Evolutionary conservation across 2,797 vertebrate genomes (phyloP).

Genomic region (Trematomus bernacchii): DNA sequence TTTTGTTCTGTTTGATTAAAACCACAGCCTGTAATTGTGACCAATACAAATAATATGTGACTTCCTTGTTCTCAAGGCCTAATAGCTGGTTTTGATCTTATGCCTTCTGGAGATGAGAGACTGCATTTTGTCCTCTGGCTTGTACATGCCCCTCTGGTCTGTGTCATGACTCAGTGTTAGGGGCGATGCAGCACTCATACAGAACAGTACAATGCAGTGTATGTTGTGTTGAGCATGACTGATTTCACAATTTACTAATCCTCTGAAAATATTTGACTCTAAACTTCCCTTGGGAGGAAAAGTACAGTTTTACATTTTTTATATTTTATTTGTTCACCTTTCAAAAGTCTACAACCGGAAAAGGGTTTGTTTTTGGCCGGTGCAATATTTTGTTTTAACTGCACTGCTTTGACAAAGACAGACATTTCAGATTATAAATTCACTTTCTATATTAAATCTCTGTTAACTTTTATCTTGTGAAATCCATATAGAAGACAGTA

Average conservation of each 20-base stretch:
- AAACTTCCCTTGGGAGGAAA: neutral
- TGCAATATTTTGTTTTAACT: conserved; percentile 2
- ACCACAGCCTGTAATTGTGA: conserved; percentile 48
- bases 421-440: no score
- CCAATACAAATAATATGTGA: conserved; percentile 34
- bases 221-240: conserved; percentile 11
- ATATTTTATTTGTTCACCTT: neutral
- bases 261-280: conserved; percentile 10
- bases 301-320: neutral
- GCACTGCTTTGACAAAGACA: neutral
- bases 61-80: conserved; percentile 26
- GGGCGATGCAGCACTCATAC: neutral
- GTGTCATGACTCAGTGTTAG: neutral
- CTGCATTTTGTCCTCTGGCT: conserved; percentile 14
- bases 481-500: neutral
- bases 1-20: conserved; percentile 38
- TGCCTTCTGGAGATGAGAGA: conserved; percentile 33
- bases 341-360: neutral
- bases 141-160: neutral
- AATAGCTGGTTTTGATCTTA: conserved; percentile 38
- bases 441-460: neutral
- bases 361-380: neutral
- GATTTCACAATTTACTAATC: conserved; percentile 28
- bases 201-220: neutral
- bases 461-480: neutral